Percentiles rank a stretch among this genome's conserved stretches.
Evolutionary conservation across 2,113 vertebrate genomes (phyloP).

Genomic region (Mixornis gularis): DNA sequence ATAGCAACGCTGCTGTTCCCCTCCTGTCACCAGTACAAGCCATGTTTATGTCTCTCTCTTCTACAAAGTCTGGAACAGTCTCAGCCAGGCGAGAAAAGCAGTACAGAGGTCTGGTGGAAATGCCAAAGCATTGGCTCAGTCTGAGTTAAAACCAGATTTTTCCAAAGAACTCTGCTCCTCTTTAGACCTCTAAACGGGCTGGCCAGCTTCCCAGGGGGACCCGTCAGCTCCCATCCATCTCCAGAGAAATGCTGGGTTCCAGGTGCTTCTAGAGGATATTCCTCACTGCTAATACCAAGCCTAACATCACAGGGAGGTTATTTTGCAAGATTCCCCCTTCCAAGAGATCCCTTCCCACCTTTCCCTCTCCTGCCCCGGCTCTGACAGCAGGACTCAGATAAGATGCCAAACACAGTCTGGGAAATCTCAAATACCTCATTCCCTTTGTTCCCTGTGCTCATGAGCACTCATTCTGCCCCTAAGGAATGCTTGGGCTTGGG

Average conservation of each 20-base stretch:
- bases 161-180: background rate
- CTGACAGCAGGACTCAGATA: background rate
- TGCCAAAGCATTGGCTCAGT: background rate
- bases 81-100: background rate
- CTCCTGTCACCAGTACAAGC: background rate
- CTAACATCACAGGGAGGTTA: background rate
- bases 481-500: background rate
- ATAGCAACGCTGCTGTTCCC: background rate
- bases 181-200: background rate
- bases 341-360: background rate
- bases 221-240: background rate
- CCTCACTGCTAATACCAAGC: background rate
- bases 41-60: background rate
- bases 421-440: background rate
- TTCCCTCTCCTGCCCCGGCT: background rate
- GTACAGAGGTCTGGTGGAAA: background rate
- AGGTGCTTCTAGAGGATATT: background rate
- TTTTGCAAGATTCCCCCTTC: background rate
- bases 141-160: background rate
- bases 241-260: background rate
- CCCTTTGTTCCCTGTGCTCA: background rate
- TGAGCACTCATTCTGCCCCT: background rate
- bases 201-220: constrained; percentile 12
- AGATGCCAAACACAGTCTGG: background rate
- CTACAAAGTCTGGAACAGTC: background rate